Percentiles rank a stretch among this genome's conserved stretches.
Conservation (phyloP, 2,113 vertebrate species). For the Phalacrocorax brasilianus region DNA sequence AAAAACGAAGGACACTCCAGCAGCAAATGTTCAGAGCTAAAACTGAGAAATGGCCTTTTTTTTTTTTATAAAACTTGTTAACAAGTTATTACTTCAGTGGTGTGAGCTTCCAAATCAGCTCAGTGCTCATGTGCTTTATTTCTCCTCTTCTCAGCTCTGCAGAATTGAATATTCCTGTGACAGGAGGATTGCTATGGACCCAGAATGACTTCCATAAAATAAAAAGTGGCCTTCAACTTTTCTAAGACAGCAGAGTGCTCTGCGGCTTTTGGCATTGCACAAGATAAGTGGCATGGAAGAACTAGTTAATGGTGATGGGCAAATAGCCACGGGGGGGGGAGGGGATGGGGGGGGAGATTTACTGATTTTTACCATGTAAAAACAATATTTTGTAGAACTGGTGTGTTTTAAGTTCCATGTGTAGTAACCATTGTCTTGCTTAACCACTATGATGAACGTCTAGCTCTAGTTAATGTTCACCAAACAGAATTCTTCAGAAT, state of each 20-base stretch:
- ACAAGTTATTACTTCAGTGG: not conserved
- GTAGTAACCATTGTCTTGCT: not conserved
- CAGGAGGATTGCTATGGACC: conserved; percentile 76
- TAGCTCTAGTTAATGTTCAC: not conserved
- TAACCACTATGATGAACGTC: not conserved
- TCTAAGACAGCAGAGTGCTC: conserved; percentile 48
- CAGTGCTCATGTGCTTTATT: not conserved
- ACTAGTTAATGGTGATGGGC: not conserved
- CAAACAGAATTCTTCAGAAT: not conserved
- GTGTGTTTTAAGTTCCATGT: not conserved
- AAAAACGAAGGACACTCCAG: not conserved
- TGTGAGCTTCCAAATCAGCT: not conserved
- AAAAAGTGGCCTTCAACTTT: conserved; percentile 78
- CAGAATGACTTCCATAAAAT: conserved; percentile 77
- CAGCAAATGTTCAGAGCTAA: not conserved
- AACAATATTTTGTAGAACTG: not conserved
- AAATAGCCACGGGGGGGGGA: not conserved
- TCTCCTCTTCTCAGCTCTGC: conserved; percentile 41
- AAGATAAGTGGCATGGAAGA: not conserved
- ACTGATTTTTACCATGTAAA: not conserved
- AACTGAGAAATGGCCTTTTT: not conserved
- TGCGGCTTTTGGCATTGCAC: not conserved
- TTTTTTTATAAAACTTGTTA: not conserved
- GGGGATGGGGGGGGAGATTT: not conserved
- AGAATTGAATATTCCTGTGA: conserved; percentile 13